Evolutionary conservation across 2,888 invertebrate genomes (phyloP).

Genomic region (Acheta domesticus): DNA sequence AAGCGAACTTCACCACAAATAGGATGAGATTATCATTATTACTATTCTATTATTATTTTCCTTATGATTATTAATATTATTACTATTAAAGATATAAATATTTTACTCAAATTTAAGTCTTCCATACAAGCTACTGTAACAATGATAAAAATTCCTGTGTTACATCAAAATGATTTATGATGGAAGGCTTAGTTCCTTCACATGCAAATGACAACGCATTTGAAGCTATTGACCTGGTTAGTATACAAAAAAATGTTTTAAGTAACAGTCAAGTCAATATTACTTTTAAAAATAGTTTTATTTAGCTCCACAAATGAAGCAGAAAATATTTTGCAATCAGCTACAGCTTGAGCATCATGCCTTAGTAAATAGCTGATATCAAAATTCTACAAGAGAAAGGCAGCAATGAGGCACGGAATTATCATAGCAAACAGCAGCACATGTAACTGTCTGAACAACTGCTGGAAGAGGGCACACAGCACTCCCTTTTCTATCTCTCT

Average conservation of each 20-base stretch:
- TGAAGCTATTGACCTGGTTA: neutral
- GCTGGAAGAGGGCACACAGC: neutral
- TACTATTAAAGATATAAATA: neutral
- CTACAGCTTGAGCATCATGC: conserved; percentile 7
- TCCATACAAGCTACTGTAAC: neutral
- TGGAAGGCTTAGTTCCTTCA: neutral
- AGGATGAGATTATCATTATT: too few relatives aligned
- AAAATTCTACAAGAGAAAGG: neutral
- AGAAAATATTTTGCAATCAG: neutral
- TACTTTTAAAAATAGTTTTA: conserved; percentile 18
- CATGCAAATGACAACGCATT: neutral
- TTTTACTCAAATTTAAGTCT: neutral
- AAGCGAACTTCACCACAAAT: too few relatives aligned
- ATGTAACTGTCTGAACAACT: neutral
- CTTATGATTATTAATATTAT: too few relatives aligned
- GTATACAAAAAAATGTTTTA: conserved; percentile 9
- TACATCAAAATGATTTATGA: neutral
- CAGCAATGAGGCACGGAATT: neutral
- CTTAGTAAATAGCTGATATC: neutral
- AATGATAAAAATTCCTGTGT: neutral
- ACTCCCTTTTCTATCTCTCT: neutral
- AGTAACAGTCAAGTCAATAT: neutral
- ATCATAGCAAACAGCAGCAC: neutral
- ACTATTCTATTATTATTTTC: too few relatives aligned
- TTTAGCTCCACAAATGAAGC: neutral